phyloP scores from a whole-genome alignment of 2,888 invertebrate species.

The Limnephilus auricula region DNA sequence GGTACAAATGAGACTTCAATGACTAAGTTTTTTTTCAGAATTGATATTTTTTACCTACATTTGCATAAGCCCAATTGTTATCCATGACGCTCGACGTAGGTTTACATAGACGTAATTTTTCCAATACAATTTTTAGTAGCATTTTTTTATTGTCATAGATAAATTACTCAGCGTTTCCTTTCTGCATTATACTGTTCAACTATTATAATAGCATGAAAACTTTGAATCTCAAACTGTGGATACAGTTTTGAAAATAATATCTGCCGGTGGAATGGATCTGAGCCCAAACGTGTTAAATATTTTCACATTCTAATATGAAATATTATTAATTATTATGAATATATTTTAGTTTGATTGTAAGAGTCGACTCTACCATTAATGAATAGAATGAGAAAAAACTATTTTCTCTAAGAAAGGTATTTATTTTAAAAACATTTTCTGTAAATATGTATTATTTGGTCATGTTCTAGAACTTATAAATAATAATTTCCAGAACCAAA shows the following conservation, averaged over 20 bases:
- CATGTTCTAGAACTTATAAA: no score
- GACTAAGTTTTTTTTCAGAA: slow-evolving; percentile 55
- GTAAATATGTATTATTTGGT: no score
- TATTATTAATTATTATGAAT: no score
- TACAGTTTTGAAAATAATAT: neutral
- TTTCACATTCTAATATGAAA: neutral
- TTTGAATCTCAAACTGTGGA: neutral
- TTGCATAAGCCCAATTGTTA: slow-evolving; percentile 58
- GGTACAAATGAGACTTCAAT: slow-evolving; percentile 52
- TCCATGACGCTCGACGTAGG: slow-evolving; percentile 49
- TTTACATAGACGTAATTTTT: neutral
- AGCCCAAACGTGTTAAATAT: neutral
- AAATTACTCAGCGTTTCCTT: slow-evolving; percentile 54
- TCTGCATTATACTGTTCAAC: neutral
- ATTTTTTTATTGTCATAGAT: slow-evolving; percentile 44
- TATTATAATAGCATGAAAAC: neutral
- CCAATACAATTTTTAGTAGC: neutral
- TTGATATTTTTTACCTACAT: slow-evolving; percentile 46
- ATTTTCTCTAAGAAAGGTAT: no score
- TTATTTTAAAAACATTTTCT: no score
- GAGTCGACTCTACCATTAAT: no score
- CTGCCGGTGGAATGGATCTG: neutral
- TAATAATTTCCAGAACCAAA: no score
- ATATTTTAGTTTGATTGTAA: no score
- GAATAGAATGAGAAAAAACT: no score